Percentiles rank a stretch among this genome's conserved stretches.
Evolutionary conservation across 2,797 vertebrate genomes (phyloP).

Genomic region (Heliangelus exortis): DNA sequence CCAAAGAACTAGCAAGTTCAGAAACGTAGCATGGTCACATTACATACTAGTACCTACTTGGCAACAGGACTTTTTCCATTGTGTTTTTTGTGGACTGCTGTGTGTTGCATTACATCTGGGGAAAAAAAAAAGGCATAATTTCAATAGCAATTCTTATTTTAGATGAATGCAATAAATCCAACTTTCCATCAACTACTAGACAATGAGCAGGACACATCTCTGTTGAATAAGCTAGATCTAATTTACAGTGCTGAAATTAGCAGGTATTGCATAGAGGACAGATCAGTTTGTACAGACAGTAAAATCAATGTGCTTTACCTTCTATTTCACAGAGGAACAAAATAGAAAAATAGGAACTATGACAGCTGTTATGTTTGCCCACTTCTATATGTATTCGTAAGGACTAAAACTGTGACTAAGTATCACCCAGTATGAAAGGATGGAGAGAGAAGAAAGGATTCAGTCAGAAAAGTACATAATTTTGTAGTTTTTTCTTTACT

Average conservation of each 20-base stretch:
- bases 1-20: not conserved
- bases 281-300: not conserved
- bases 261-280: not conserved
- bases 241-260: not conserved
- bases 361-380: not conserved
- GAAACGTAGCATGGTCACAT: not conserved
- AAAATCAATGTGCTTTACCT: not conserved
- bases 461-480: not conserved
- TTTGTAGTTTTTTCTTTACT: not conserved
- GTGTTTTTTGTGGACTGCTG: conserved; percentile 80
- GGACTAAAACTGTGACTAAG: not conserved
- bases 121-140: not conserved
- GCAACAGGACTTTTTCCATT: conserved; percentile 75
- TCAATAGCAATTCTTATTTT: not conserved
- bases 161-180: not conserved
- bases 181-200: not conserved
- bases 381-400: not conserved
- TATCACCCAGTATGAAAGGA: not conserved
- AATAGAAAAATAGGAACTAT: not conserved
- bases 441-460: not conserved
- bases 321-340: not conserved
- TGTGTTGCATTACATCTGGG: conserved; percentile 79
- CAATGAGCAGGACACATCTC: not conserved
- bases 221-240: not conserved
- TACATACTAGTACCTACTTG: conserved; percentile 75